Percentiles rank a stretch among this genome's conserved stretches.
Conservation (phyloP, 1,140 invertebrate species). For the Linepithema humile region DNA sequence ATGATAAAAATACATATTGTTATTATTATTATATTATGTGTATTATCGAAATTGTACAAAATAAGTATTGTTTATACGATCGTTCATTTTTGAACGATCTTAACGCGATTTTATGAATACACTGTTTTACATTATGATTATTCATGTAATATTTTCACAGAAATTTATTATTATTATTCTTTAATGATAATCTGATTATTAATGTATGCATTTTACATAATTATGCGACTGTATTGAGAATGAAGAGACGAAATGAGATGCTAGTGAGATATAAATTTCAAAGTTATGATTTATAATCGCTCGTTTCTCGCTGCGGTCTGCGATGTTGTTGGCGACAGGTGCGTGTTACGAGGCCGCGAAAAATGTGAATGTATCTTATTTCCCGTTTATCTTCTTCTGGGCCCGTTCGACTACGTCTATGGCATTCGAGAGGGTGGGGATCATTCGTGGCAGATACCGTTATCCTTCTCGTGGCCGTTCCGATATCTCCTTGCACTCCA, state of each 20-base stretch:
- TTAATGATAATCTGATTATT: background rate
- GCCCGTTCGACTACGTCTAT: slow-evolving; percentile 57
- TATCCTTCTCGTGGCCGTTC: slow-evolving; percentile 62
- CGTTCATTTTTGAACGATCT: background rate
- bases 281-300: slow-evolving; percentile 3
- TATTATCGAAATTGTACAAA: background rate
- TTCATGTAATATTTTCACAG: background rate
- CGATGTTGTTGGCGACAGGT: slow-evolving; percentile 55
- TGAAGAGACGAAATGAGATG: background rate
- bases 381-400: slow-evolving; percentile 66
- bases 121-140: background rate
- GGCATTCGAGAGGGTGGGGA: slow-evolving; percentile 53
- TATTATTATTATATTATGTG: too few relatives aligned
- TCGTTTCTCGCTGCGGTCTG: background rate
- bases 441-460: slow-evolving; percentile 69
- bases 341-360: slow-evolving; percentile 52
- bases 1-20: too few relatives aligned
- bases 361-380: slow-evolving; percentile 68
- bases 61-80: background rate
- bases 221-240: background rate
- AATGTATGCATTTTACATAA: too few relatives aligned
- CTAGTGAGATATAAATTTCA: slow-evolving; percentile 18
- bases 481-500: background rate
- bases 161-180: background rate
- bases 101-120: background rate